Percentiles rank a stretch among this genome's conserved stretches.
Evolutionary conservation across 2,888 invertebrate species (phyloP).

Genomic region (Lydus trimaculatus): DNA sequence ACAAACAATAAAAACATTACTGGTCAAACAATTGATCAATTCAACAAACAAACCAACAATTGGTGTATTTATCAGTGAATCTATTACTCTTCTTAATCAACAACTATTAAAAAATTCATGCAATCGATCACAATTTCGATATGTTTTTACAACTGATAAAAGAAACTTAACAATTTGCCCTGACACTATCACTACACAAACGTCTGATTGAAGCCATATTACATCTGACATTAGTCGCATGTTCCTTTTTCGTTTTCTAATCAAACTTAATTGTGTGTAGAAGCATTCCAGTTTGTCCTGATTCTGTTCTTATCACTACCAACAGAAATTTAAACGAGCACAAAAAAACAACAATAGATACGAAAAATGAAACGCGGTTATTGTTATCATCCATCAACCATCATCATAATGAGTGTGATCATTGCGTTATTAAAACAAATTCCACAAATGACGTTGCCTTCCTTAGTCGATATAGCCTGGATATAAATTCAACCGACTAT

Average conservation of each 20-base stretch:
- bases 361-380: background rate
- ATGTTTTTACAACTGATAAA: too few species aligned
- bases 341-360: background rate
- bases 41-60: too few species aligned
- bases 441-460: background rate
- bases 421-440: background rate
- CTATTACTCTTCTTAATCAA: too few species aligned
- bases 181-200: too few species aligned
- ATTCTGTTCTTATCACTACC: background rate
- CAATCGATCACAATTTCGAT: too few species aligned
- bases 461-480: background rate
- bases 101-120: too few species aligned
- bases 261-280: background rate
- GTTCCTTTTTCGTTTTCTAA: background rate
- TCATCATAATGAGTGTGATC: background rate
- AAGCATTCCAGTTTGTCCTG: background rate
- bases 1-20: too few species aligned
- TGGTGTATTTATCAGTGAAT: too few species aligned
- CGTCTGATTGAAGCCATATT: background rate
- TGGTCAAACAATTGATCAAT: too few species aligned
- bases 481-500: background rate
- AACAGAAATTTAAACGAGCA: background rate
- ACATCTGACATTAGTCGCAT: background rate
- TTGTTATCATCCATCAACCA: too few species aligned
- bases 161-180: too few species aligned